Conservation (phyloP, 1,140 invertebrate species). For the Heliconius hermathena region DNA sequence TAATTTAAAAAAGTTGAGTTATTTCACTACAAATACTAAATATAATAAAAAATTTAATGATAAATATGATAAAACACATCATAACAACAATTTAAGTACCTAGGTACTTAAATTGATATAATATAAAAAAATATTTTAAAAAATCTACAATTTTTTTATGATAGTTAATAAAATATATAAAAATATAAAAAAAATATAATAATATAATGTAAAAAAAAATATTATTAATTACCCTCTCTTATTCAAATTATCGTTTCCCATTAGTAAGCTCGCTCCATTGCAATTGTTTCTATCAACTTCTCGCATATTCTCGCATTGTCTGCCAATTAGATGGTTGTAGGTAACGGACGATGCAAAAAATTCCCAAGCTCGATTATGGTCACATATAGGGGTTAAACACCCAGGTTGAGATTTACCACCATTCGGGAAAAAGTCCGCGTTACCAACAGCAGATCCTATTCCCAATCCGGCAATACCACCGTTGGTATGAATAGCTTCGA, state of each 20-base stretch:
- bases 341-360: constrained; percentile 81
- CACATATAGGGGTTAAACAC: constrained; percentile 80
- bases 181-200: not conserved
- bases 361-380: constrained; percentile 84
- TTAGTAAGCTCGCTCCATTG: constrained; percentile 62
- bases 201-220: too few species aligned
- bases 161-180: not conserved
- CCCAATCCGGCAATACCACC: constrained; percentile 82
- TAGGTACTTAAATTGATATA: too few species aligned
- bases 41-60: too few species aligned
- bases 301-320: constrained; percentile 41
- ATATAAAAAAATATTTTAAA: too few species aligned
- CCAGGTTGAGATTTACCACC: constrained; percentile 83
- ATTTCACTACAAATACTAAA: not conserved
- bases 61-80: too few species aligned
- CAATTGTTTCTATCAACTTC: constrained; percentile 43
- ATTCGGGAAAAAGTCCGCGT: constrained; percentile 91
- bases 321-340: constrained; percentile 56
- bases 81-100: too few species aligned
- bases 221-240: constrained; percentile 14
- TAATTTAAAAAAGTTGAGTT: not conserved
- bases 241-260: constrained; percentile 16
- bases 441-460: constrained; percentile 78
- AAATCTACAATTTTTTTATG: not conserved
- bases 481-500: constrained; percentile 89